Percentiles rank a stretch among this genome's conserved stretches.
Evolutionary conservation across 2,113 vertebrate genomes (phyloP).

Genomic region (Passer domesticus): DNA sequence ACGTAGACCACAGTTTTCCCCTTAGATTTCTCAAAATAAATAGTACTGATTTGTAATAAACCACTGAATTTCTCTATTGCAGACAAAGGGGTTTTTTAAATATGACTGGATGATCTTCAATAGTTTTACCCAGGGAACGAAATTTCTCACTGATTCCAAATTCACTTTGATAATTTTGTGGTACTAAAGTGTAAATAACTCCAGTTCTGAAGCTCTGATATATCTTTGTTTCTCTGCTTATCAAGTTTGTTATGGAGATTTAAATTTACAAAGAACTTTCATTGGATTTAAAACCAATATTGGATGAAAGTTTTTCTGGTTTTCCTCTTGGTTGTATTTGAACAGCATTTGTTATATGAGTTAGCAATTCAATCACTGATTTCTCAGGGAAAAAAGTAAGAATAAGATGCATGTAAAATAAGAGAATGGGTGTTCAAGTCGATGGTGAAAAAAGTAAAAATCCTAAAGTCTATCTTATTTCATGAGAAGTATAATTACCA

Average conservation of each 20-base stretch:
- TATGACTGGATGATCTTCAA: neutral
- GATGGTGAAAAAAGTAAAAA: neutral
- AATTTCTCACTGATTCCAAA: neutral
- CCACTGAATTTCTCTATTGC: neutral
- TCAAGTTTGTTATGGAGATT: neutral
- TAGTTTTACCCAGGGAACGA: neutral
- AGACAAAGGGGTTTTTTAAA: neutral
- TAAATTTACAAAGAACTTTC: neutral
- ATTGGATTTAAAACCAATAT: neutral
- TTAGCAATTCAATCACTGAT: neutral
- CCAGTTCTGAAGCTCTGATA: neutral
- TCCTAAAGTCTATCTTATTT: neutral
- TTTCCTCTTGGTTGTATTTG: neutral
- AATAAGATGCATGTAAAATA: neutral
- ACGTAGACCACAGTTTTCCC: neutral
- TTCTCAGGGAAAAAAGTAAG: neutral
- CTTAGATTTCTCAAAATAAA: neutral
- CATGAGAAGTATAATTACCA: neutral
- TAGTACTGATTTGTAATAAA: neutral
- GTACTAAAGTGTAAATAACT: neutral
- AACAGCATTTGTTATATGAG: neutral
- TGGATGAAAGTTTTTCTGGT: neutral
- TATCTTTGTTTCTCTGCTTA: neutral
- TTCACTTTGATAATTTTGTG: neutral
- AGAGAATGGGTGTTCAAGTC: neutral